Evolutionary conservation across 2,113 vertebrate genomes (phyloP).

Genomic region (Gallinago media): DNA sequence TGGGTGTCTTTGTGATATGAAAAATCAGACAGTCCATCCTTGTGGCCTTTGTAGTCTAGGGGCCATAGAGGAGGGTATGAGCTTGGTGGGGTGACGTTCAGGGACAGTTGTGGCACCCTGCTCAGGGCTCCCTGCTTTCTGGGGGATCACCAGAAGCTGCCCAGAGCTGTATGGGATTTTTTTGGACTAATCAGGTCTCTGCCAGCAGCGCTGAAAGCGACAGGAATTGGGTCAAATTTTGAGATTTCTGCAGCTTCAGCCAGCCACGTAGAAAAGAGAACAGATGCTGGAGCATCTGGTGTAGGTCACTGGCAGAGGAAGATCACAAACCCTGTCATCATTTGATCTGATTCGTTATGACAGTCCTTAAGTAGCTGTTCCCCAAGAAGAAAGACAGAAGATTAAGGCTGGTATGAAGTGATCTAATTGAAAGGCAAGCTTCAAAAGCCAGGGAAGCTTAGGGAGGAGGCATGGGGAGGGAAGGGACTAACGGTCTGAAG

Average conservation of each 20-base stretch:
- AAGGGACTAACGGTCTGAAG: neutral
- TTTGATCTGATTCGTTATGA: conserved; percentile 35
- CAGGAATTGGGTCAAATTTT: neutral
- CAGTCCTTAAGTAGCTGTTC: conserved; percentile 31
- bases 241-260: neutral
- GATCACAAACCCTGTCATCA: neutral
- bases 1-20: neutral
- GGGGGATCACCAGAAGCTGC: neutral
- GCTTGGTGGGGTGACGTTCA: neutral
- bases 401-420: conserved; percentile 56
- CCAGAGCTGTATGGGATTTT: neutral
- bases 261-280: neutral
- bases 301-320: neutral
- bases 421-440: conserved; percentile 35
- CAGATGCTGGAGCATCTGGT: conserved; percentile 52
- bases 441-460: neutral
- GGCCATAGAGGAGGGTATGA: neutral
- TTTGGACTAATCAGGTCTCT: conserved; percentile 3
- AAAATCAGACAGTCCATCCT: neutral
- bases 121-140: neutral
- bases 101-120: fast-evolving
- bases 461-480: neutral
- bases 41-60: neutral
- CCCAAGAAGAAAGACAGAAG: conserved; percentile 28
- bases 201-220: neutral